phyloP scores from a whole-genome alignment of 2,797 vertebrate species.

The Okamejei kenojei region DNA sequence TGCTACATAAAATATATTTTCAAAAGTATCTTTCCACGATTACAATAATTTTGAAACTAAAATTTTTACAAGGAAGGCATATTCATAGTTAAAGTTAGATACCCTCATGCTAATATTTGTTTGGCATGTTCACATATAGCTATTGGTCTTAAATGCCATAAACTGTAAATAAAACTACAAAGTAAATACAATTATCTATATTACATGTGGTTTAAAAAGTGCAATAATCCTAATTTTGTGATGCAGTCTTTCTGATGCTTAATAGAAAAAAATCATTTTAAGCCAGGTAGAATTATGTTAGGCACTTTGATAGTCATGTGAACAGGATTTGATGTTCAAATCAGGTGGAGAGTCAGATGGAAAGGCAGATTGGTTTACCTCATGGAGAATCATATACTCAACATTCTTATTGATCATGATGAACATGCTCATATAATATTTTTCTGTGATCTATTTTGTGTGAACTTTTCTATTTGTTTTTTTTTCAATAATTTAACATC shows the following conservation, averaged over 20 bases:
- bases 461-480: not conserved
- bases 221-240: not conserved
- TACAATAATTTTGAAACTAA: not conserved
- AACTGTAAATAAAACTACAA: not conserved
- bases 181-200: not conserved
- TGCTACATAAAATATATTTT: not conserved
- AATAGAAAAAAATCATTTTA: not conserved
- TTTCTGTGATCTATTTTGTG: not conserved
- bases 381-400: not conserved
- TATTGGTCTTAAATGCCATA: not conserved
- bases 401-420: not conserved
- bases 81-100: too few species aligned
- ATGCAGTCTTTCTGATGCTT: not conserved
- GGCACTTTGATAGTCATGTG: not conserved
- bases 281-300: not conserved
- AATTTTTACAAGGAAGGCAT: not conserved
- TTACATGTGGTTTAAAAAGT: not conserved
- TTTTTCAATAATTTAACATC: not conserved
- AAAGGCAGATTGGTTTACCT: not conserved
- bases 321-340: not conserved
- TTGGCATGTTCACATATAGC: not conserved
- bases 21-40: not conserved
- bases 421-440: too few species aligned
- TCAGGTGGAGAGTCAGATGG: not conserved
- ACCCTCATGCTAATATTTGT: too few species aligned